Conservation (phyloP, 2,888 invertebrate species). For the Eulithis testata region DNA sequence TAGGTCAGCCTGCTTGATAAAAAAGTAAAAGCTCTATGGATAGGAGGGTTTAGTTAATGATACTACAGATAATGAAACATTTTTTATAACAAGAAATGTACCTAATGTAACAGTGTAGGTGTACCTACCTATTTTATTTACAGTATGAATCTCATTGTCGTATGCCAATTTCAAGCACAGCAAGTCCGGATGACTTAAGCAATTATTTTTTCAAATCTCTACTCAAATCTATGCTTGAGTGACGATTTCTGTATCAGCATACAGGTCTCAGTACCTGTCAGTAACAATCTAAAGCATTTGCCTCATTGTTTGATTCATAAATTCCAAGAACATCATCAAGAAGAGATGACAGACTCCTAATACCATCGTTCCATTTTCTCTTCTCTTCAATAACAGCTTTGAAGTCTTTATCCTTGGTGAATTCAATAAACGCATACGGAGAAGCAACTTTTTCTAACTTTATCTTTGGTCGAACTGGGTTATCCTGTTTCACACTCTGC, state of each 20-base stretch:
- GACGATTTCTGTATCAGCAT: no score
- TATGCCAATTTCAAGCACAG: no score
- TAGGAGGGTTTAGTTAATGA: no score
- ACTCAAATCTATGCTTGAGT: no score
- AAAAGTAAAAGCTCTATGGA: no score
- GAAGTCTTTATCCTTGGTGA: conserved; percentile 84
- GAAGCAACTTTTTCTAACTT: conserved; percentile 65
- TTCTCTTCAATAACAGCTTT: conserved; percentile 85
- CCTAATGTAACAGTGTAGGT: no score
- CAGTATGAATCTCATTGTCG: conserved; percentile 18
- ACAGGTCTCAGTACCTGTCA: conserved; percentile 51
- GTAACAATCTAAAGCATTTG: conserved; percentile 90
- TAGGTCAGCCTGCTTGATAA: no score
- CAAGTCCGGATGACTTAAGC: no score
- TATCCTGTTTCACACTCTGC: conserved; percentile 56
- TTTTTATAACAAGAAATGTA: no score
- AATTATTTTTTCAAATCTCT: no score
- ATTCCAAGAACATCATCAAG: conserved; percentile 89
- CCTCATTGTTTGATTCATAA: conserved; percentile 79
- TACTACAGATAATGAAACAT: no score
- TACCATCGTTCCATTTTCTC: conserved; percentile 87
- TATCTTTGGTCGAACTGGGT: conserved; percentile 51
- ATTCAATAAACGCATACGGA: conserved; percentile 85
- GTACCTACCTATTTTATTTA: conserved; percentile 7
- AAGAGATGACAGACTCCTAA: conserved; percentile 88